phyloP scores from a whole-genome alignment of 2,113 vertebrate species.

The Enhydra lutris region DNA sequence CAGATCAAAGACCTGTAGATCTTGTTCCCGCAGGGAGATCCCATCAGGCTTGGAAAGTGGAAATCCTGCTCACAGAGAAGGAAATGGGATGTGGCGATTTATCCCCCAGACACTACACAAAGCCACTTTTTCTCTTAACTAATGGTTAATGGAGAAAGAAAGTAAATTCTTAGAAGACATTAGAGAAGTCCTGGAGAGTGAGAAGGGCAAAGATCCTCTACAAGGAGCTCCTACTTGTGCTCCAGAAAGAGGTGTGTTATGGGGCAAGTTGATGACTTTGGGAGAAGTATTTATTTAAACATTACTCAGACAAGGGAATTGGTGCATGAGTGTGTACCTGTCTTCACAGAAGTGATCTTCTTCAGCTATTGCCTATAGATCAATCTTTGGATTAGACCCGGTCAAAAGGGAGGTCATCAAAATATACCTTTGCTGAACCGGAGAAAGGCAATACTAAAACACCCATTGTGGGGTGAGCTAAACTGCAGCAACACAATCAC shows the following conservation, averaged over 20 bases:
- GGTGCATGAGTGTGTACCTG: not conserved
- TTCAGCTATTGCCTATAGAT: not conserved
- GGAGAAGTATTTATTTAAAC: constrained; percentile 27
- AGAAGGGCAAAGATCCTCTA: not conserved
- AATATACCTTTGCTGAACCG: not conserved
- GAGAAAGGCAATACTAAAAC: not conserved
- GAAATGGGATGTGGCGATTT: constrained; percentile 67
- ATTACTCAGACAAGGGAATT: not conserved
- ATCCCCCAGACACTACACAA: not conserved
- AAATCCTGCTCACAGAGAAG: constrained; percentile 74
- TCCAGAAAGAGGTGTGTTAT: constrained; percentile 2
- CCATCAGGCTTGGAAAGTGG: constrained; percentile 71
- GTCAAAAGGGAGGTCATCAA: not conserved
- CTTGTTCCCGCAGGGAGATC: constrained; percentile 66
- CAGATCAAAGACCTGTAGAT: constrained; percentile 73
- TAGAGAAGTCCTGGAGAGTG: not conserved
- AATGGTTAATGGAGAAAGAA: not conserved
- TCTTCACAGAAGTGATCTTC: constrained; percentile 28
- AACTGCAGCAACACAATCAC: not conserved
- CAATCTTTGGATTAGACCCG: not conserved
- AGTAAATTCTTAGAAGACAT: constrained; percentile 51
- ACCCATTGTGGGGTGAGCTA: not conserved
- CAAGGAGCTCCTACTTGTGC: not conserved
- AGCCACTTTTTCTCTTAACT: constrained; percentile 33
- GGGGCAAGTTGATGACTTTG: not conserved